Percentiles rank a stretch among this genome's conserved stretches.
Evolutionary conservation across 2,797 vertebrate genomes (phyloP).

Genomic region (Lates japonicus): DNA sequence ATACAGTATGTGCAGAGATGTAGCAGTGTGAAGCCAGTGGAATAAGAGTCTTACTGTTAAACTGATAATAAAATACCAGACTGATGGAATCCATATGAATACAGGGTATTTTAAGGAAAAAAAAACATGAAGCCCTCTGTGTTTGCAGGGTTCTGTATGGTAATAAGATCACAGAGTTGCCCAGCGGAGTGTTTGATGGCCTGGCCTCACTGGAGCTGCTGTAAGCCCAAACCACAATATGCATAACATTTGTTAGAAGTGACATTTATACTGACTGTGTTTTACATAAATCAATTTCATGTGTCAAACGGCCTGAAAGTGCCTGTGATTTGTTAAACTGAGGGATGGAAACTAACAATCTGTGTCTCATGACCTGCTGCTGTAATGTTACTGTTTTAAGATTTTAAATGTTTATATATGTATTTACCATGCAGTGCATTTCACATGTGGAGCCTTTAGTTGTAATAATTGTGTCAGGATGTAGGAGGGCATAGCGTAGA

Average conservation of each 20-base stretch:
- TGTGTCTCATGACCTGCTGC: neutral
- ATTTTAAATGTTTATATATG: too few relatives aligned
- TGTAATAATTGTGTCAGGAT: neutral
- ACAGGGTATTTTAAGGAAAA: neutral
- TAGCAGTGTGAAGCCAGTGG: neutral
- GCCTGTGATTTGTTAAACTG: neutral
- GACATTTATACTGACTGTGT: neutral
- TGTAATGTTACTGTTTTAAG: neutral
- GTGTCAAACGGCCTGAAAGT: neutral
- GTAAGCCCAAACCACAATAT: constrained; percentile 85
- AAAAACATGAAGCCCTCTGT: neutral
- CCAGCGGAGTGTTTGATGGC: constrained; percentile 93
- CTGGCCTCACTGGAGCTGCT: constrained; percentile 94
- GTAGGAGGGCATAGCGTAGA: too few relatives aligned
- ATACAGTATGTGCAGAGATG: neutral
- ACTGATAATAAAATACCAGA: neutral
- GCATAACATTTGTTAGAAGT: constrained; percentile 8
- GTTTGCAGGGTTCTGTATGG: constrained; percentile 93
- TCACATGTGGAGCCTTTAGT: neutral
- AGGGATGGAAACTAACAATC: constrained; percentile 3
- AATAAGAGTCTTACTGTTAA: neutral
- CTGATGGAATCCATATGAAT: neutral
- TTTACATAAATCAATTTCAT: constrained; percentile 14
- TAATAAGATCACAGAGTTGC: constrained; percentile 97
- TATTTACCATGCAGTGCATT: neutral